A percentile compares a stretch with the other conserved stretches of the same genome.
These are phyloP conservation scores for Drosophila demipolita DNA, from an alignment of 2,888 invertebrate genomes.

Conservation along the genomic window DNA sequence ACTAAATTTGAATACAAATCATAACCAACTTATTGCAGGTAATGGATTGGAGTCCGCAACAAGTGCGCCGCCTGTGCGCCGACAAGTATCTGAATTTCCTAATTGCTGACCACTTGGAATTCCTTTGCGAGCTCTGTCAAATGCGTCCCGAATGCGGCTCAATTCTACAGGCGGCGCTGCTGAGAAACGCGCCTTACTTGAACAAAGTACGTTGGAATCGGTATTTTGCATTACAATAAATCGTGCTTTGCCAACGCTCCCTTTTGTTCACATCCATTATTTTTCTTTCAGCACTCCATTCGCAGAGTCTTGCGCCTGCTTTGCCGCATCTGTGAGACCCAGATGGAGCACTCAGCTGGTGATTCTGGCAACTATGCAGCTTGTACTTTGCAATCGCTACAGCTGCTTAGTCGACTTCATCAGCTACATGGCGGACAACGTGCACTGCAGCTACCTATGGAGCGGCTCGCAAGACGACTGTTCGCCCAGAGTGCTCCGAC, in stretches of 20 bases:
- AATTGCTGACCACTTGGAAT: constrained; percentile 83
- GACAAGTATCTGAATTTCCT: constrained; percentile 81
- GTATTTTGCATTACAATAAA: constrained; percentile 59
- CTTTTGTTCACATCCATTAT: constrained; percentile 19
- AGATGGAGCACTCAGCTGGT: constrained; percentile 22
- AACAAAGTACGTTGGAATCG: constrained; percentile 75
- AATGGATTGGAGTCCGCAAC: constrained; percentile 80
- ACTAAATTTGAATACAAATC: constrained; percentile 25
- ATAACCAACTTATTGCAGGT: constrained; percentile 71
- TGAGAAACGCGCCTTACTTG: constrained; percentile 75
- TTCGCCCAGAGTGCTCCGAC: constrained; percentile 48
- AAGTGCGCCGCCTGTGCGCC: constrained; percentile 82
- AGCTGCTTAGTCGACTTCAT: constrained; percentile 74
- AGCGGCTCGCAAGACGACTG: constrained; percentile 73
- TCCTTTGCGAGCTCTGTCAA: constrained; percentile 82
- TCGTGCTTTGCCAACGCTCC: constrained; percentile 16
- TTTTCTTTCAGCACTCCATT: constrained; percentile 65
- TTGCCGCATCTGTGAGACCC: constrained; percentile 53
- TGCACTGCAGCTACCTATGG: constrained; percentile 74
- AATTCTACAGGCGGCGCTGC: constrained; percentile 80
- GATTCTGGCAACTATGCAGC: constrained; percentile 23
- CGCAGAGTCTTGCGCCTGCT: constrained; percentile 66
- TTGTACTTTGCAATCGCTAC: constrained; percentile 58
- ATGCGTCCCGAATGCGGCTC: constrained; percentile 81
- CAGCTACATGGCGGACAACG: constrained; percentile 62